Evolutionary conservation across 2,797 vertebrate genomes (phyloP).

Genomic region (Spinus olivaceus): DNA sequence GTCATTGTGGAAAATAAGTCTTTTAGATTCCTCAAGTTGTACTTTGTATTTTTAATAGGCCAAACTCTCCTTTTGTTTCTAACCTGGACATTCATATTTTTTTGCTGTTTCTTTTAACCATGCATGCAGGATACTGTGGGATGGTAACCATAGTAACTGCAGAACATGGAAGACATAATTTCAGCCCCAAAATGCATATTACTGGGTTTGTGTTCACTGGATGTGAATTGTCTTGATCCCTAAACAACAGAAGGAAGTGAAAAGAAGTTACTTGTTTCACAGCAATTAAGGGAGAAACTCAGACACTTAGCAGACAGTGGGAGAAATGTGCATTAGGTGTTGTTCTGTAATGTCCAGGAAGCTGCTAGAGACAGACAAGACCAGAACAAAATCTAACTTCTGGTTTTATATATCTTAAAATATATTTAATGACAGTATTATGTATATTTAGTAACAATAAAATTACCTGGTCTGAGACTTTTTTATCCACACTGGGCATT

Average conservation of each 20-base stretch:
- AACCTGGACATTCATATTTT: background rate
- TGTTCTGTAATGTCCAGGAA: background rate
- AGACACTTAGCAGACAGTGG: background rate
- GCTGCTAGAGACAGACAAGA: background rate
- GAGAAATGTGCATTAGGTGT: background rate
- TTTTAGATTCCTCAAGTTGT: background rate
- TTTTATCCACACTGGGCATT: background rate
- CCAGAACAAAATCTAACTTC: background rate
- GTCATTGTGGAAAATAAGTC: background rate
- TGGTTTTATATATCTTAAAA: background rate
- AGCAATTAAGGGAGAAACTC: conserved; percentile 19
- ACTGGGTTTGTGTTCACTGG: conserved; percentile 44
- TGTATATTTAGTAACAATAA: background rate
- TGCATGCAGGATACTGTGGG: conserved; percentile 48
- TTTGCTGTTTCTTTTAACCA: conserved; percentile 8
- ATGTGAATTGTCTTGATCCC: background rate
- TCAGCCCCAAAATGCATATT: conserved; percentile 66
- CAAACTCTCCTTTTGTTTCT: background rate
- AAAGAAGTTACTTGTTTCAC: background rate
- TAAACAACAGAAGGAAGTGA: conserved; percentile 34
- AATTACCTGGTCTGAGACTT: background rate
- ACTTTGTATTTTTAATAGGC: background rate
- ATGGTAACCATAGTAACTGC: conserved; percentile 75
- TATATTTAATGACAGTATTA: background rate
- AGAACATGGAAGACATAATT: conserved; percentile 64